Conservation (phyloP, 2,113 vertebrate genomes). For the Bubo blakistoni region DNA sequence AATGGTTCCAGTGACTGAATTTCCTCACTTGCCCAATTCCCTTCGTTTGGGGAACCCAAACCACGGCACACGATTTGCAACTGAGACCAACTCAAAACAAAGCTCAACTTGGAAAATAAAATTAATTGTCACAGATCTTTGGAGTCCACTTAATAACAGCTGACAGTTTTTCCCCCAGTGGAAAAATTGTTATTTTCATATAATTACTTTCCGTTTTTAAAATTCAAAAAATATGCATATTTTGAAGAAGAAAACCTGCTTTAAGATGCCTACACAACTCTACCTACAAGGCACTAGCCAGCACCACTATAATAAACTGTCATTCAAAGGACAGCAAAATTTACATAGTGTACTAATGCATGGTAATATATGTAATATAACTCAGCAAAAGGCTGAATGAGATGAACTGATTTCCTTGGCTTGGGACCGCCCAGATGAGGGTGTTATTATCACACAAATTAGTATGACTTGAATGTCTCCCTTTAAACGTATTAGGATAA, state of each 20-base stretch:
- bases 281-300: not conserved
- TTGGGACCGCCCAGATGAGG: constrained; percentile 55
- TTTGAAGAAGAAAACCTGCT: not conserved
- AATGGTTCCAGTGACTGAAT: not conserved
- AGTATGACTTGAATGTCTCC: constrained; percentile 50
- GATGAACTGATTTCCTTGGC: constrained; percentile 39
- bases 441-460: constrained; percentile 61
- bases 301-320: not conserved
- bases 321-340: constrained; percentile 24
- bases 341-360: constrained; percentile 32
- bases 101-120: not conserved
- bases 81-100: not conserved
- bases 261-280: not conserved
- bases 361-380: constrained; percentile 48
- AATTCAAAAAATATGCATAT: not conserved
- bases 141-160: not conserved
- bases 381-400: constrained; percentile 54
- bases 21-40: not conserved
- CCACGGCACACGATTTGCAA: rapidly evolving
- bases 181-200: not conserved
- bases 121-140: not conserved
- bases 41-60: rapidly evolving
- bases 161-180: not conserved
- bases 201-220: not conserved
- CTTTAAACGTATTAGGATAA: constrained; percentile 60